Evolutionary conservation across 2,797 vertebrate genomes (phyloP).

Genomic region (Aulostomus chinensis): DNA sequence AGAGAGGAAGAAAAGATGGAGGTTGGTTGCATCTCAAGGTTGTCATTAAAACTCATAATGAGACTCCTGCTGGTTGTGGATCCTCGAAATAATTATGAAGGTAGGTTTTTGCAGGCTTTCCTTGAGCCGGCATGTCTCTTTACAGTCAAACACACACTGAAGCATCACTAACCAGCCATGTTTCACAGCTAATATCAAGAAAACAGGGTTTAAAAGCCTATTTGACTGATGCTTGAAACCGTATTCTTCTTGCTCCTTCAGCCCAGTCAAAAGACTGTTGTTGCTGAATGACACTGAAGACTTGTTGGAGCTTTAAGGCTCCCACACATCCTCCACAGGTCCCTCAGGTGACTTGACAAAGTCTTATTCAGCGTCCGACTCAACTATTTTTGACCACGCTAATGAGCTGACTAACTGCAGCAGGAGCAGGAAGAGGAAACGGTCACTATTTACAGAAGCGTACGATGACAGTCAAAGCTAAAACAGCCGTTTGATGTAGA

Average conservation of each 20-base stretch:
- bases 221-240: conserved; percentile 16
- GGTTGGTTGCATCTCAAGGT: conserved; percentile 14
- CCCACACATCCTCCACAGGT: conserved; percentile 35
- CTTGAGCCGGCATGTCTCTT: no score
- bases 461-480: conserved; percentile 28
- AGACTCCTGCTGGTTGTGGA: conserved; percentile 4
- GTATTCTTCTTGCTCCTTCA: conserved; percentile 25
- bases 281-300: conserved; percentile 51
- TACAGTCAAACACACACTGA: no score
- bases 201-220: not conserved
- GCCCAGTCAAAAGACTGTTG: conserved; percentile 55
- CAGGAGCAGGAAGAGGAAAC: conserved; percentile 54
- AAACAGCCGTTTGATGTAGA: conserved; percentile 30
- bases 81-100: conserved; percentile 7
- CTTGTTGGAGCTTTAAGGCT: conserved; percentile 55
- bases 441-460: conserved; percentile 42
- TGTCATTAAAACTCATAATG: conserved; percentile 20
- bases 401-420: conserved; percentile 37
- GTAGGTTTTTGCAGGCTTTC: not conserved
- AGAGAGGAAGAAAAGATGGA: conserved; percentile 25
- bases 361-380: conserved; percentile 55
- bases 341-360: conserved; percentile 54
- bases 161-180: conserved; percentile 1
- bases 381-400: conserved; percentile 53
- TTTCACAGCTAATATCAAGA: conserved; percentile 4